These are phyloP conservation scores for Campoletis raptor DNA, from an alignment of 2,888 invertebrate genomes.

Conservation along the genomic window DNA sequence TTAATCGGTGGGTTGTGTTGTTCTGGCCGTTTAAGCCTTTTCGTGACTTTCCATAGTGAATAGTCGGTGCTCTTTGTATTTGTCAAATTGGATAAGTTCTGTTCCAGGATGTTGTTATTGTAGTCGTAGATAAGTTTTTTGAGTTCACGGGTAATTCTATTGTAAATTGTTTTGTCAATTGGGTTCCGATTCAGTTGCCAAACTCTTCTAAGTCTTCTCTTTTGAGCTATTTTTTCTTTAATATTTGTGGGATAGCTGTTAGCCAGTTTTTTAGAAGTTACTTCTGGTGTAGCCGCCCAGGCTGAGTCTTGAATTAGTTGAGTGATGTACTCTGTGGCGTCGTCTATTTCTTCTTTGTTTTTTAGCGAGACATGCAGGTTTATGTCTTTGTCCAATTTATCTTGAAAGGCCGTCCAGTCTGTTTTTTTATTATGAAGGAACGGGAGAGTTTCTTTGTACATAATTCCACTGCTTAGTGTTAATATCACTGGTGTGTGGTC, in stretches of 20 bases:
- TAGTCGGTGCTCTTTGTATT: slow-evolving; percentile 42
- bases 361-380: slow-evolving; percentile 13
- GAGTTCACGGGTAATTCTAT: slow-evolving; percentile 63
- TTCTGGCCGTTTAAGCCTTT: slow-evolving; percentile 42
- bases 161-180: slow-evolving; percentile 63
- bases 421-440: slow-evolving; percentile 29
- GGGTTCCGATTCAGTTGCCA: slow-evolving; percentile 65
- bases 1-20: slow-evolving; percentile 39
- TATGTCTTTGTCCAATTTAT: slow-evolving; percentile 8
- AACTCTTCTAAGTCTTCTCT: slow-evolving; percentile 52
- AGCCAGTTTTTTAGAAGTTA: neutral
- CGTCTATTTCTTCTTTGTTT: slow-evolving; percentile 25
- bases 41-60: slow-evolving; percentile 63
- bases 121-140: slow-evolving; percentile 58
- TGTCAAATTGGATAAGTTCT: slow-evolving; percentile 31
- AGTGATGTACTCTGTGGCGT: slow-evolving; percentile 9
- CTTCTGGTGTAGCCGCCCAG: slow-evolving; percentile 27
- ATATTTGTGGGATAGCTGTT: slow-evolving; percentile 4
- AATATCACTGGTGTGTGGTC: slow-evolving; percentile 24
- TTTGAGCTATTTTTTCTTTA: slow-evolving; percentile 61
- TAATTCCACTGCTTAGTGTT: slow-evolving; percentile 41
- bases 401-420: slow-evolving; percentile 12
- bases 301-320: slow-evolving; percentile 10
- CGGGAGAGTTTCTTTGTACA: neutral
- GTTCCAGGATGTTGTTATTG: slow-evolving; percentile 27